Evolutionary conservation across 2,888 invertebrate genomes (phyloP).

Genomic region (Seira ritae): DNA sequence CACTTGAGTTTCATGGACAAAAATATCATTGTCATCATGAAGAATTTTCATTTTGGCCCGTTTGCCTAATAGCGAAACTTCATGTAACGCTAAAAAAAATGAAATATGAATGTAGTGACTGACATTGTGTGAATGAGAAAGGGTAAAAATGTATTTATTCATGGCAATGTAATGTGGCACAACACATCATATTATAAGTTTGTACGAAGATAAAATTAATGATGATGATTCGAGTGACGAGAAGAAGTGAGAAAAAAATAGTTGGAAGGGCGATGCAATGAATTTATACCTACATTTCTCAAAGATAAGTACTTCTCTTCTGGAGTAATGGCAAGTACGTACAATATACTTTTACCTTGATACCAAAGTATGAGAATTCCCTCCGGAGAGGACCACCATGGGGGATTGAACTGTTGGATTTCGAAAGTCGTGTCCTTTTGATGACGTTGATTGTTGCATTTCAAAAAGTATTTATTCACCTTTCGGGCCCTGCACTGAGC

Average conservation of each 20-base stretch:
- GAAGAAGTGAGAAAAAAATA: constrained; percentile 18
- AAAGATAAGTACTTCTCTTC: constrained; percentile 17
- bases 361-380: constrained; percentile 23
- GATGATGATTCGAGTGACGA: constrained; percentile 17
- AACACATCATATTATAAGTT: no score
- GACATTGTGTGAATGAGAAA: constrained; percentile 23
- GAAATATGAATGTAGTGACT: constrained; percentile 20
- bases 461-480: no score
- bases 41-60: constrained; percentile 18
- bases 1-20: constrained; percentile 60
- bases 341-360: constrained; percentile 33
- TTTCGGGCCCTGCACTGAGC: no score
- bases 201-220: constrained; percentile 2
- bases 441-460: constrained; percentile 52
- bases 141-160: constrained; percentile 29
- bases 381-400: constrained; percentile 56
- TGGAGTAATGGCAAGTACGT: no score
- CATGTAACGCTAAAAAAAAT: constrained; percentile 19
- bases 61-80: not conserved
- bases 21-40: constrained; percentile 24
- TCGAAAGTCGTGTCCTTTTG: constrained; percentile 44
- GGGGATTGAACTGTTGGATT: constrained; percentile 32
- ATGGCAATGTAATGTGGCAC: not conserved
- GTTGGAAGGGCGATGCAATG: not conserved
- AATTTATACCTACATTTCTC: not conserved